phyloP scores from a whole-genome alignment of 2,888 invertebrate genomes.

The Agrotis segetum region DNA sequence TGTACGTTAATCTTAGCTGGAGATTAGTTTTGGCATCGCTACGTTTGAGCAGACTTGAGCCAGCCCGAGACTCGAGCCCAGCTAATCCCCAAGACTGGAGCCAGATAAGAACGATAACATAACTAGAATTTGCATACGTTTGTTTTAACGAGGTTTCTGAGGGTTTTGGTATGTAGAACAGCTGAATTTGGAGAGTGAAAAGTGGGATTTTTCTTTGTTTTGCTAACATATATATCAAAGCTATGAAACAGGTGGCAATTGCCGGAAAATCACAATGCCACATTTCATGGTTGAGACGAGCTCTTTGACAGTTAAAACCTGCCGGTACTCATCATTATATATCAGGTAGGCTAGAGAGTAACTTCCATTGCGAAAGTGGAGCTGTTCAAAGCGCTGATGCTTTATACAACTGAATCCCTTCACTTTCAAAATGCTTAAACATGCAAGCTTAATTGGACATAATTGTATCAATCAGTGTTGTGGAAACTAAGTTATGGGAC shows the following conservation, averaged over 20 bases:
- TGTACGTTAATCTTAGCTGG: conserved; percentile 62
- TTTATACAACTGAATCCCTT: conserved; percentile 6
- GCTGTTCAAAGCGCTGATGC: background rate
- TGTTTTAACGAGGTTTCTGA: conserved; percentile 62
- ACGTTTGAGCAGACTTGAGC: conserved; percentile 61
- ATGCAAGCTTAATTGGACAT: conserved; percentile 6
- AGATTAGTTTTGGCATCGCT: conserved; percentile 69
- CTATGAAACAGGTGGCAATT: background rate
- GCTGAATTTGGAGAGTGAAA: conserved; percentile 30
- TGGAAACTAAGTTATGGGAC: background rate
- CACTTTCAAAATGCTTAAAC: conserved; percentile 5
- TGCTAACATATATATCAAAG: background rate
- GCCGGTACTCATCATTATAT: background rate
- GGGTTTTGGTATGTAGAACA: conserved; percentile 60
- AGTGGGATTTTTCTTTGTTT: conserved; percentile 15
- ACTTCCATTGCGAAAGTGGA: background rate
- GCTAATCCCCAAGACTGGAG: conserved; percentile 63
- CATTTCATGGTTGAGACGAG: too few species aligned
- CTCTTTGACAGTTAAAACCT: too few species aligned
- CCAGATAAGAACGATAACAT: conserved; percentile 67
- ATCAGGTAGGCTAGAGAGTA: background rate
- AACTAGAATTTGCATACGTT: conserved; percentile 66
- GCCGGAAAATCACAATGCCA: too few species aligned
- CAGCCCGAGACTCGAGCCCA: conserved; percentile 39
- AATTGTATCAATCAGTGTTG: background rate